A percentile compares a stretch with the other conserved stretches of the same genome.
Evolutionary conservation across 2,113 vertebrate genomes (phyloP).

Genomic region (Apodemus speciosus): DNA sequence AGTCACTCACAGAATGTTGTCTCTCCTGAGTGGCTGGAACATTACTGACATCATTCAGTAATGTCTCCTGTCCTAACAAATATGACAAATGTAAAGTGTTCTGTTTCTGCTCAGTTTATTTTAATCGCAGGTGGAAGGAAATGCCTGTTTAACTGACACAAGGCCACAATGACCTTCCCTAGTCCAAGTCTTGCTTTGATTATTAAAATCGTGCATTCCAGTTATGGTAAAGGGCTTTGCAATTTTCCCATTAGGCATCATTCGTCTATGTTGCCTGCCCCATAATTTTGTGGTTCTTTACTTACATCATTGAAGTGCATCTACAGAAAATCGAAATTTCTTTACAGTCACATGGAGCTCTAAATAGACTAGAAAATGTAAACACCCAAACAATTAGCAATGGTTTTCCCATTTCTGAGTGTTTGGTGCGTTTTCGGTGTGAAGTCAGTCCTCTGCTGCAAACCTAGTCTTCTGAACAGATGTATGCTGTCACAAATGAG

Average conservation of each 20-base stretch:
- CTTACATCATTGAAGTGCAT: slow-evolving; percentile 27
- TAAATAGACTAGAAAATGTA: slow-evolving; percentile 25
- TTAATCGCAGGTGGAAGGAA: slow-evolving; percentile 58
- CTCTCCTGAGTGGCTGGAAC: slow-evolving; percentile 27
- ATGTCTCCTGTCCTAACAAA: slow-evolving; percentile 31
- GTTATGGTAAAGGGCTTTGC: slow-evolving; percentile 30
- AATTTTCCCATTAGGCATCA: background rate
- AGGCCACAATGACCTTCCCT: slow-evolving; percentile 9
- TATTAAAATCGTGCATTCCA: slow-evolving; percentile 26
- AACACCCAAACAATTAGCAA: slow-evolving; percentile 32
- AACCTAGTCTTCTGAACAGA: background rate
- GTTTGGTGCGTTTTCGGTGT: background rate
- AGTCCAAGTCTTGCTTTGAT: background rate
- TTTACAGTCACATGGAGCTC: slow-evolving; percentile 51
- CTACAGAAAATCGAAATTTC: slow-evolving; percentile 32
- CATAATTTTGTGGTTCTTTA: background rate
- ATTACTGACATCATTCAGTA: slow-evolving; percentile 32
- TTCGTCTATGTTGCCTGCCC: background rate
- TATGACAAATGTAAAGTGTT: background rate
- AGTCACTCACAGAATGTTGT: slow-evolving; percentile 28
- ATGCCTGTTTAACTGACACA: slow-evolving; percentile 40
- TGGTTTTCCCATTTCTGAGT: background rate
- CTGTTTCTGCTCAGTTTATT: slow-evolving; percentile 60
- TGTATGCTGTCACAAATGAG: background rate
- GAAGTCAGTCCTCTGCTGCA: background rate